Conservation (phyloP, 2,113 vertebrate genomes). For the Saccopteryx leptura region DNA sequence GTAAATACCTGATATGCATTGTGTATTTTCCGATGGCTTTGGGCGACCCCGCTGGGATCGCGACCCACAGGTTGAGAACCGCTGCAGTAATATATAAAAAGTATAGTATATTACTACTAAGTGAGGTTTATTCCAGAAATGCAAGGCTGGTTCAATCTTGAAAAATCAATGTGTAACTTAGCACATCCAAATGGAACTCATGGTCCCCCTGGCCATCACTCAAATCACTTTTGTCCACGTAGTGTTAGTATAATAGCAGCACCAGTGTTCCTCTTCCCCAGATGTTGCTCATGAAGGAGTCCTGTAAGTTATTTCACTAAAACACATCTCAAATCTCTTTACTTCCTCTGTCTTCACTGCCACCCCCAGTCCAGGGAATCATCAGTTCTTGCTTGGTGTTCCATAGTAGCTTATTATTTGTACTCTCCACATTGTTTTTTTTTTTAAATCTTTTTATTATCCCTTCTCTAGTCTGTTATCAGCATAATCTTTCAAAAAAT, state of each 20-base stretch:
- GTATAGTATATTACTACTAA: background rate
- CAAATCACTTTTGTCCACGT: background rate
- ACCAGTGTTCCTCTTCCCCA: background rate
- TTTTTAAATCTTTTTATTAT: background rate
- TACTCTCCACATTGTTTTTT: background rate
- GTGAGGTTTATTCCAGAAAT: background rate
- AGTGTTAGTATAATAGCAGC: background rate
- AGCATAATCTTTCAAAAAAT: background rate
- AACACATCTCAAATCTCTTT: background rate
- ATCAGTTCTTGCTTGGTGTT: background rate
- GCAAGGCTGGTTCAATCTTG: background rate
- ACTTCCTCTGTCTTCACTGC: background rate
- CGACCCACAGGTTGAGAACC: too few relatives aligned
- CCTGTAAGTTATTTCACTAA: background rate
- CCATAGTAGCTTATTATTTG: background rate
- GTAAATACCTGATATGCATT: too few relatives aligned
- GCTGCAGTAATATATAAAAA: background rate
- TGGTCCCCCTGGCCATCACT: background rate
- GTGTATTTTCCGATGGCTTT: too few relatives aligned
- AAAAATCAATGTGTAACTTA: background rate
- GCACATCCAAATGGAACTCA: background rate
- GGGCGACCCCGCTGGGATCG: too few relatives aligned
- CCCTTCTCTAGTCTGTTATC: background rate
- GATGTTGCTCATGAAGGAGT: background rate
- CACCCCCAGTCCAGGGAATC: fast-evolving